Percentiles rank a stretch among this genome's conserved stretches.
phyloP scores from a whole-genome alignment of 2,888 invertebrate species.

The Oeneis ivallda region DNA sequence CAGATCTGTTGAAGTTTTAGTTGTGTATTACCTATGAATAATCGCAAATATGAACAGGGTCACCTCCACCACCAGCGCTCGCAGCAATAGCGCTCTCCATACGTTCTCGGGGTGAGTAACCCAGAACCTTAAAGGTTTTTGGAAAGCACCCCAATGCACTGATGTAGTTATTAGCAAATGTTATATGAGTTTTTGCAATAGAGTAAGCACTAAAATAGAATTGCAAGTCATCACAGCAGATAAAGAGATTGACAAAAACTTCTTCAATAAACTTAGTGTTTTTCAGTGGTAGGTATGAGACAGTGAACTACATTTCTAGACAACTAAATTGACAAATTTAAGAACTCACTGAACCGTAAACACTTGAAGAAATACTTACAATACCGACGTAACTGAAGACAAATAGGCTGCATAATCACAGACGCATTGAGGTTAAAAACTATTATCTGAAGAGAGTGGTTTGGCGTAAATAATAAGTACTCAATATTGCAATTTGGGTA shows the following conservation, averaged over 20 bases:
- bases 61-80: constrained; percentile 51
- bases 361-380: not conserved
- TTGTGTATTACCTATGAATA: constrained; percentile 1
- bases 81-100: constrained; percentile 73
- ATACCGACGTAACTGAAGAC: not conserved
- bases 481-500: not conserved
- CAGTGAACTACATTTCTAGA: not conserved
- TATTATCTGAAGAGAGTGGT: not conserved
- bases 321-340: no score
- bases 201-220: not conserved
- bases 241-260: not conserved
- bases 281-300: not conserved
- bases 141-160: constrained; percentile 12
- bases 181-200: not conserved
- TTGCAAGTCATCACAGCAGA: not conserved
- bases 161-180: not conserved
- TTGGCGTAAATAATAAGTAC: not conserved
- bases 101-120: constrained; percentile 72
- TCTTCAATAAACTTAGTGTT: not conserved
- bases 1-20: no score
- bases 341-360: not conserved
- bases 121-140: not conserved
- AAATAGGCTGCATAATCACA: not conserved
- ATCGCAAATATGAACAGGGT: constrained; percentile 27
- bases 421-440: not conserved